These are phyloP conservation scores for Caloenas nicobarica DNA, from an alignment of 2,113 vertebrate genomes.

Conservation along the genomic window DNA sequence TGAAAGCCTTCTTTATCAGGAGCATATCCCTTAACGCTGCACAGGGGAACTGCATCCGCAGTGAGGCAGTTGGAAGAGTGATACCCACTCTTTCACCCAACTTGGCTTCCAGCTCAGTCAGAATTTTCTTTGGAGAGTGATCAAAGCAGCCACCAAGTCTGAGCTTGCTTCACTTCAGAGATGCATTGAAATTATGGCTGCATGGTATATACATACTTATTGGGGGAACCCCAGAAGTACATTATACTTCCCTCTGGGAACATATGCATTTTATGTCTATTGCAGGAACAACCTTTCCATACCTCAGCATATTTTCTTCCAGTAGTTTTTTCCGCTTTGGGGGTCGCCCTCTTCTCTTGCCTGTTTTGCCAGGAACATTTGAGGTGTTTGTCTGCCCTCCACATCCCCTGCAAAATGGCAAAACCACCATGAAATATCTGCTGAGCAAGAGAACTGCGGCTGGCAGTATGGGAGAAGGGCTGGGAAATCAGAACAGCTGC, in stretches of 20 bases:
- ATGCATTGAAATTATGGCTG: background rate
- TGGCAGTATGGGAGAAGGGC: background rate
- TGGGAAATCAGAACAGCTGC: slow-evolving; percentile 41
- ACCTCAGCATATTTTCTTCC: slow-evolving; percentile 83
- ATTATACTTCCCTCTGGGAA: background rate
- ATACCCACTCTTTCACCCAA: background rate
- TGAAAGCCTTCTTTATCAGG: background rate
- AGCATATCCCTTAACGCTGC: background rate
- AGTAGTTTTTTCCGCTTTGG: slow-evolving; percentile 88
- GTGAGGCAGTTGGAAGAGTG: background rate
- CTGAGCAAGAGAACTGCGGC: background rate
- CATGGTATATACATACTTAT: background rate
- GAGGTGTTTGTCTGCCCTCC: slow-evolving; percentile 68
- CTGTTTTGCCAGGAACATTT: slow-evolving; percentile 76
- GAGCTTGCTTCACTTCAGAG: slow-evolving; percentile 9
- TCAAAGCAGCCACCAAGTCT: slow-evolving; percentile 14
- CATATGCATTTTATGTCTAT: fast-evolving
- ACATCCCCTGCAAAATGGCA: slow-evolving; percentile 60
- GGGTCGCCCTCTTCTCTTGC: slow-evolving; percentile 91
- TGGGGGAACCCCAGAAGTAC: slow-evolving; percentile 34
- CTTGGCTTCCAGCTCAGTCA: background rate
- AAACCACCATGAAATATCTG: slow-evolving; percentile 23
- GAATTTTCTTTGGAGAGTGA: slow-evolving; percentile 26
- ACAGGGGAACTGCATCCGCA: background rate
- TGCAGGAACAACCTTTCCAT: slow-evolving; percentile 23